Conservation (phyloP, 1,140 invertebrate species). For the Helicoverpa zea region DNA sequence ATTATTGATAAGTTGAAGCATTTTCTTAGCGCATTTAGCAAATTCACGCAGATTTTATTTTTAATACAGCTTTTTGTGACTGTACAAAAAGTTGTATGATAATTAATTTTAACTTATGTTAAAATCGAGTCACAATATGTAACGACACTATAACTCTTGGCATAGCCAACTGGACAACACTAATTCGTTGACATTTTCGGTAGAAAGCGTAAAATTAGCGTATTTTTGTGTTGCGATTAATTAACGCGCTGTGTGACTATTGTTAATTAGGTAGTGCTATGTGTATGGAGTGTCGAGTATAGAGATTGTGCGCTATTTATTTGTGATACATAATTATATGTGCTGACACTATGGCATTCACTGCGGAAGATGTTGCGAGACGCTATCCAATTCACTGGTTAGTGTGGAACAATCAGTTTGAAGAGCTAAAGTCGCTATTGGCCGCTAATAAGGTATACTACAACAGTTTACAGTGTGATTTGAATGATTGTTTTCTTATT, state of each 20-base stretch:
- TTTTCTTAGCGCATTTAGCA: too few species aligned
- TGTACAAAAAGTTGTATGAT: too few species aligned
- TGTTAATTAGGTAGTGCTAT: constrained; percentile 49
- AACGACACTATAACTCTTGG: too few species aligned
- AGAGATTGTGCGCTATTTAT: constrained; percentile 39
- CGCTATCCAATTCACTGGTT: constrained; percentile 81
- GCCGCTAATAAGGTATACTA: constrained; percentile 69
- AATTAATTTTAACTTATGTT: too few species aligned
- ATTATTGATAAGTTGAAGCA: too few species aligned
- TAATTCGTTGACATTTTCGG: constrained; percentile 45
- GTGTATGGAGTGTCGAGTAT: constrained; percentile 16
- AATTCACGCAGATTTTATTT: too few species aligned
- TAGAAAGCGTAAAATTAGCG: constrained; percentile 41
- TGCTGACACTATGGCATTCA: constrained; percentile 71
- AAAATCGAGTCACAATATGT: too few species aligned
- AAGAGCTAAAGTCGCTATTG: constrained; percentile 68
- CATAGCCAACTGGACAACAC: neutral
- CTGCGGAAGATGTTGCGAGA: constrained; percentile 69
- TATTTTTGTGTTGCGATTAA: constrained; percentile 46
- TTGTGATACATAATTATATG: constrained; percentile 55
- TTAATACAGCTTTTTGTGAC: too few species aligned
- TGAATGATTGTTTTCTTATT: neutral
- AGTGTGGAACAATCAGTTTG: constrained; percentile 78
- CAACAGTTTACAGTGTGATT: neutral
- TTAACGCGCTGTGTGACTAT: constrained; percentile 47